Evolutionary conservation across 2,888 invertebrate genomes (phyloP), one percentile per base, ranked within the genome.

Genomic region (Hyalella azteca): DNA sequence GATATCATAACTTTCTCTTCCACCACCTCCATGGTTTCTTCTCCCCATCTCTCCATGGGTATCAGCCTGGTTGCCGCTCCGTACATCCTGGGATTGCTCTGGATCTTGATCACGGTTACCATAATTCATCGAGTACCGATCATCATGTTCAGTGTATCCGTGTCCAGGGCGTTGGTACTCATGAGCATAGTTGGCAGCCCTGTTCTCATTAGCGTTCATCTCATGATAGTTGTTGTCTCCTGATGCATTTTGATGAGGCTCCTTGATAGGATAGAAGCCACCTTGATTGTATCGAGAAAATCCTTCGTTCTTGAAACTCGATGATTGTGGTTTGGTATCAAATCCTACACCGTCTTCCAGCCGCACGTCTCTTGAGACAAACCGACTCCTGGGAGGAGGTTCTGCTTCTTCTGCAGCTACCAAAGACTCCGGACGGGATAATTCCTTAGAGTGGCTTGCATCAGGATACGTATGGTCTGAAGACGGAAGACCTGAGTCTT

Each of bases 331-430:
- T 5, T 22, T 66, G 13, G 49, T 49, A 32, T 45, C 48, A 26
- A 49, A 45, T 19, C 49, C 48, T 13, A 49, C 76, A 13, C 76
- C 76, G 19, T 49, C 76, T 76, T 29, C 76, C 76, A n/a, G 26
- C 22, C 76, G 29, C 29, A 49, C 66, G 66, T 49, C 76, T 29
- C 76, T 45, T 4, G 49, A 76, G 13, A 49, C 48, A 19, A 45
- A 45, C 48, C 76, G 48, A 26, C 76, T 49, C 4, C 48, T 29
- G n/a, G 39, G 73, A 36, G 76, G 48, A 13, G 45, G 11, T 9
- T 39, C 3, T 5, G 15, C 73, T 40, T 32, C 45, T 45, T 29
- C 73, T 19, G 73, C 11, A 9, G 73, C n/a, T n/a, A n/a, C n/a
- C n/a, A n/a, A n/a, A n/a, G n/a, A n/a, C n/a, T n/a, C n/a, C n/a